Evolutionary conservation across 2,888 invertebrate species (phyloP).

Genomic region (Trichacis sp.): DNA sequence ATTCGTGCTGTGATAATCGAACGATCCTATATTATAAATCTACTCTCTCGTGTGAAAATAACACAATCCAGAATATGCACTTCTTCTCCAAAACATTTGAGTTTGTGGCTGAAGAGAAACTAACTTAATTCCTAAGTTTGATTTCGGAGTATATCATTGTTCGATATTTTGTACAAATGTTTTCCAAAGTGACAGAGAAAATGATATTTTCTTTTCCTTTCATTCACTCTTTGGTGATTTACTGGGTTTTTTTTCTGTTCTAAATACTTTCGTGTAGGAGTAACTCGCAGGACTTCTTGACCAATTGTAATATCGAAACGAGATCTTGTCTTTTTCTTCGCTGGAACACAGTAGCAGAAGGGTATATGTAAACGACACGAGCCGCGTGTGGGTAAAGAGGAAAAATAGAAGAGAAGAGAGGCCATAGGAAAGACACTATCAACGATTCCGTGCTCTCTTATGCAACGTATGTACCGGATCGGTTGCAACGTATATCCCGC

Average conservation of each 20-base stretch:
- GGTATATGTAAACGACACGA: conserved; percentile 28
- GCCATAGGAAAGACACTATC: conserved; percentile 23
- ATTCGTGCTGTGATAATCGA: background rate
- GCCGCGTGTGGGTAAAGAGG: conserved; percentile 4
- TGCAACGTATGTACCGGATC: conserved; percentile 32
- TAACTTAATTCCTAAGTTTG: no score
- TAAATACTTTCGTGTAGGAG: no score
- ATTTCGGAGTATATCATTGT: no score
- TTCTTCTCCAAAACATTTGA: no score
- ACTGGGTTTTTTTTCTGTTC: conserved; percentile 30
- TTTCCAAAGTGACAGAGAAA: no score
- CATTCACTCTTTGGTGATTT: no score
- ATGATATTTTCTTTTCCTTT: no score
- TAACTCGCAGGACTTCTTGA: no score
- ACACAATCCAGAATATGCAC: no score
- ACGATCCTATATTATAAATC: background rate
- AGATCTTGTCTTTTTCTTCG: background rate
- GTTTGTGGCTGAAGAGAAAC: no score
- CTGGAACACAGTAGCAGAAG: conserved; percentile 22
- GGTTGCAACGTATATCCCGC: conserved; percentile 38
- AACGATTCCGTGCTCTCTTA: conserved; percentile 30
- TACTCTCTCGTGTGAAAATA: no score
- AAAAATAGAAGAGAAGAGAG: background rate
- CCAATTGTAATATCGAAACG: conserved; percentile 3
- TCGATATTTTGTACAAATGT: no score